These are phyloP conservation scores for Nemapogon koenigi DNA, from an alignment of 2,888 invertebrate species.

Conservation along the genomic window DNA sequence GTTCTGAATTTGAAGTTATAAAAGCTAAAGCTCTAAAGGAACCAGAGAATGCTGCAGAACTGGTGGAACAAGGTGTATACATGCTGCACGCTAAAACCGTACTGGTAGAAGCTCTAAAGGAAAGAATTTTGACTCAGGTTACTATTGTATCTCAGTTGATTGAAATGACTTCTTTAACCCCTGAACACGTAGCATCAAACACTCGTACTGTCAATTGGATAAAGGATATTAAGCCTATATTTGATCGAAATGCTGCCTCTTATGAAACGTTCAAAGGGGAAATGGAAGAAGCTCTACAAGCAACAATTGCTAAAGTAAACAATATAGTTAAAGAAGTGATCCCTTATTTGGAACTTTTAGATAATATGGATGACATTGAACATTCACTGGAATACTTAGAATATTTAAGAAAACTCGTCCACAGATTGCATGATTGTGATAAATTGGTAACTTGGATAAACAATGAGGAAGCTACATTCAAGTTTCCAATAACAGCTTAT, in stretches of 20 bases:
- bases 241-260: constrained; percentile 79
- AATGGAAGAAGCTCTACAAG: constrained; percentile 81
- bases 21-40: constrained; percentile 71
- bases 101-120: constrained; percentile 71
- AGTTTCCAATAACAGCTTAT: constrained; percentile 79
- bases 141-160: constrained; percentile 73
- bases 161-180: constrained; percentile 76
- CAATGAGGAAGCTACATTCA: constrained; percentile 85
- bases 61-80: constrained; percentile 81
- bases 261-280: constrained; percentile 84
- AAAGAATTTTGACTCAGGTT: constrained; percentile 72
- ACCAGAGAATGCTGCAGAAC: constrained; percentile 80
- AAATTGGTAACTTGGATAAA: constrained; percentile 86
- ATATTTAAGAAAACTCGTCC: constrained; percentile 77
- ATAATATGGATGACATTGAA: constrained; percentile 83
- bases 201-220: constrained; percentile 86
- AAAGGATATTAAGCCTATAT: constrained; percentile 77
- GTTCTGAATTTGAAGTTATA: constrained; percentile 75
- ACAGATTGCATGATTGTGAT: constrained; percentile 76
- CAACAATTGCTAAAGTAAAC: constrained; percentile 73
- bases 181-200: constrained; percentile 80
- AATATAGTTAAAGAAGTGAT: constrained; percentile 74
- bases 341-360: constrained; percentile 77
- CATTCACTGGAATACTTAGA: constrained; percentile 81
- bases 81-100: constrained; percentile 80